Evolutionary conservation across 2,113 vertebrate species (phyloP), one percentile per base, ranked within the genome.

Genomic region (Asarcornis scutulata): DNA sequence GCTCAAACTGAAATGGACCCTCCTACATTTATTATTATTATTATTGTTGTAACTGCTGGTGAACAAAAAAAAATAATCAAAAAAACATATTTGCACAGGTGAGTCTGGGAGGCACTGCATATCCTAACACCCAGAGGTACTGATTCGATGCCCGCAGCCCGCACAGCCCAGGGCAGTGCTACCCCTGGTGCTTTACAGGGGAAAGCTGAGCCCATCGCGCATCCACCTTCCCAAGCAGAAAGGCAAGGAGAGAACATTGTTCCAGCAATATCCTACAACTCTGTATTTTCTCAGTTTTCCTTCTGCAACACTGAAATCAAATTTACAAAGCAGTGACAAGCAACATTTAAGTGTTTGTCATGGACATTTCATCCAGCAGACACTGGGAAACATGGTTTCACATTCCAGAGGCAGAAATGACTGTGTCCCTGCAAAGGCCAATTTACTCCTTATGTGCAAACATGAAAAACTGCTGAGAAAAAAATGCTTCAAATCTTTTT

Each of bases 111-210:
- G 66, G 72, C 63, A 83, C 38, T 1, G 10, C 62, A 50, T 34
- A 38, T 46, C 42, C 62, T 5, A 8, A 8, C 17, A 7, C 58
- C 31, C 56, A 48, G 38, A 13, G 58, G 44, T 8, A 4, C 22
- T 18, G 29, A 7, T 32, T 6, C 13, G 6, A 14, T 11, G 60
- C 36, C 73, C 20, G 5, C 58, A 69, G 53, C 40, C 29, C 7
- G n/a, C 13, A 22, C 42, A 13, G 3, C 17, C 59, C 17, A 36
- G 38, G 55, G 17, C 2, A 0, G 11, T 0, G 3, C n/a, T 22
- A 12, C 25, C 23, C 31, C 40, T 27, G n/a, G 10, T 34, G 34
- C 46, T 76, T 50, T 5, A 6, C 3, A 27, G 25, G 17, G 29
- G 67, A 88, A 74, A 40, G 25, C 36, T 12, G n/a, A 64, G 42